phyloP scores from a whole-genome alignment of 2,797 vertebrate species.

The Brachyrhaphis roseni region DNA sequence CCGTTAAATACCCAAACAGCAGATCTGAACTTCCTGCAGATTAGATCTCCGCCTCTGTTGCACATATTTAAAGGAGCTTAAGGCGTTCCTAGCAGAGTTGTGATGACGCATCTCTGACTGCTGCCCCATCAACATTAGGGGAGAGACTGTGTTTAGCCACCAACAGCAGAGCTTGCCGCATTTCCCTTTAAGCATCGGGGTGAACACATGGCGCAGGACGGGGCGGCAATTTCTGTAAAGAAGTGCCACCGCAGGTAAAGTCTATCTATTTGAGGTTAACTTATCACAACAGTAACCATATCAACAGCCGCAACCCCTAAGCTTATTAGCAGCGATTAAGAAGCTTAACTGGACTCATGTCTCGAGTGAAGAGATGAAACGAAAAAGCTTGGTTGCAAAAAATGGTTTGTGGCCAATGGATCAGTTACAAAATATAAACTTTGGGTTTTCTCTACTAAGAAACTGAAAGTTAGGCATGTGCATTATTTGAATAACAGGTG shows the following conservation, averaged over 20 bases:
- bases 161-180: constrained; percentile 62
- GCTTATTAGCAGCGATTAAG: constrained; percentile 75
- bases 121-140: constrained; percentile 64
- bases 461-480: neutral
- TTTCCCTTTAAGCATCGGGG: constrained; percentile 29
- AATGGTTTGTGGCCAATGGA: constrained; percentile 2
- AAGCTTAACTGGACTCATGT: constrained; percentile 59
- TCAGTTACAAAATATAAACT: neutral
- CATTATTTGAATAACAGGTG: constrained; percentile 1
- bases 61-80: constrained; percentile 64
- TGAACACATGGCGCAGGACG: constrained; percentile 13
- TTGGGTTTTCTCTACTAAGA: constrained; percentile 1
- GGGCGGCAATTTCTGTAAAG: constrained; percentile 22
- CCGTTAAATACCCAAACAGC: constrained; percentile 11
- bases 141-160: constrained; percentile 67
- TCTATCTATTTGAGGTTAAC: constrained; percentile 52
- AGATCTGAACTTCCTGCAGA: constrained; percentile 36
- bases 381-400: constrained; percentile 35
- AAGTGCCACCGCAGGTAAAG: constrained; percentile 12
- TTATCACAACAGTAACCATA: constrained; percentile 60
- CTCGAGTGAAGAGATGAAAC: constrained; percentile 61
- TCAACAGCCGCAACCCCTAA: constrained; percentile 73
- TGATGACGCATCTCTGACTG: constrained; percentile 64
- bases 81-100: constrained; percentile 53
- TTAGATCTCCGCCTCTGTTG: constrained; percentile 44